These are phyloP conservation scores for Neopipo cinnamomea DNA, from an alignment of 2,113 vertebrate genomes.

Conservation along the genomic window DNA sequence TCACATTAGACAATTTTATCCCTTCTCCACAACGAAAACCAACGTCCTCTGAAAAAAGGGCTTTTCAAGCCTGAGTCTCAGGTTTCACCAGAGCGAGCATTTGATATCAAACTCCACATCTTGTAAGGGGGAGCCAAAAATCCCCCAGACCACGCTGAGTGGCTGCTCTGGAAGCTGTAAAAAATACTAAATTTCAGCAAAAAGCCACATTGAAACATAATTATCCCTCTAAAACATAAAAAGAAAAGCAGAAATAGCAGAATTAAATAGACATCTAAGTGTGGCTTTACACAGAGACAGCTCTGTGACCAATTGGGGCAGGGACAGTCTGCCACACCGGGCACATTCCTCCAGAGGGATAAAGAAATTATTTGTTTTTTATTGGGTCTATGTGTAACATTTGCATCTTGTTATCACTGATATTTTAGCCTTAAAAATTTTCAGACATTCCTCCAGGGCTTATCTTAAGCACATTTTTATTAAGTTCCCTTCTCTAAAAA, in stretches of 20 bases:
- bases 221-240: not conserved
- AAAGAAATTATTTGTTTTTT: slow-evolving; percentile 45
- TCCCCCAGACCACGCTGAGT: not conserved
- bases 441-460: slow-evolving; percentile 64
- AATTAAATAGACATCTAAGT: not conserved
- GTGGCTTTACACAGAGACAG: not conserved
- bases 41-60: accelerated
- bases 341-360: not conserved
- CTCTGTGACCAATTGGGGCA: slow-evolving; percentile 4
- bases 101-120: not conserved
- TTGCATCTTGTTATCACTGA: slow-evolving; percentile 65
- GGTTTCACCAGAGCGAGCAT: not conserved
- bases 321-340: not conserved
- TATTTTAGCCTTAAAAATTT: slow-evolving; percentile 61
- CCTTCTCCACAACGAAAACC: not conserved
- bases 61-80: not conserved
- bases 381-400: slow-evolving; percentile 38
- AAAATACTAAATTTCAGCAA: not conserved
- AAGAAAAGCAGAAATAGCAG: not conserved
- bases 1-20: not conserved
- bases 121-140: not conserved
- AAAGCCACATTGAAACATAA: not conserved
- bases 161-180: not conserved
- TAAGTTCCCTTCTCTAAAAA: slow-evolving; percentile 44
- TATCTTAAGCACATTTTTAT: slow-evolving; percentile 64